Evolutionary conservation across 2,888 invertebrate species (phyloP), one percentile per base, ranked within the genome.

Genomic region (Lepidocyrtoides sp.): DNA sequence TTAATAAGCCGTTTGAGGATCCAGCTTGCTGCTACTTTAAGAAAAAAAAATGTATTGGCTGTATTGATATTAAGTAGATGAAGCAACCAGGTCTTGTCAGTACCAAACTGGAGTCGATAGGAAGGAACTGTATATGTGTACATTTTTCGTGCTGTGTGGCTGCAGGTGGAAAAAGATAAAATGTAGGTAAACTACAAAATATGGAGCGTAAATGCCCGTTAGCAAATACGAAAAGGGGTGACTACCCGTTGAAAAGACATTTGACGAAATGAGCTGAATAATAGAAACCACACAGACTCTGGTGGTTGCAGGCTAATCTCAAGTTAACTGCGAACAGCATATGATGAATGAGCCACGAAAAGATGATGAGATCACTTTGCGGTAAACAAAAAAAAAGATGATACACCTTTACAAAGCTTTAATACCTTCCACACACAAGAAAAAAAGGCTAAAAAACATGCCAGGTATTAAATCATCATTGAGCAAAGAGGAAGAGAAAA

Each of bases 311-410:
- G 69, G 54, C 60, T 60, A n/a, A n/a, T n/a, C n/a, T n/a, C n/a
- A 17, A 10, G 44, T 26, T 32, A 26, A 75, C 20, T 57, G 54
- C 57, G 7, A 23, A 32, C 86, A 81, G 20, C 81, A 88, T 88
- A 81, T 69, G 88, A 81, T 81, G 88, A 88, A 88, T 88, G 88
- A 60, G 23, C 66, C 36, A 63, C 44, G 77, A n/a, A 44, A 48
- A 60, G 26, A 85, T 77, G 85, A 83, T 66, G 63, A 86, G 75
- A 86, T 86, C 86, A 44, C 20, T 86, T 77, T 86, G 86, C 60
- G 86, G 86, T 86, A 72, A 63, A 51, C 29, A 85, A 83, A 54
- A 32, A 85, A 84, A 51, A 84, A 44, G 32, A 82, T 60, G 7
- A 8, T 41, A 51, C 77, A 41, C 41, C 8, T 41, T 41, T 41